A percentile compares a stretch with the other conserved stretches of the same genome.
These are phyloP conservation scores for Oophaga sylvatica DNA, from an alignment of 2,797 vertebrate genomes.

Conservation along the genomic window DNA sequence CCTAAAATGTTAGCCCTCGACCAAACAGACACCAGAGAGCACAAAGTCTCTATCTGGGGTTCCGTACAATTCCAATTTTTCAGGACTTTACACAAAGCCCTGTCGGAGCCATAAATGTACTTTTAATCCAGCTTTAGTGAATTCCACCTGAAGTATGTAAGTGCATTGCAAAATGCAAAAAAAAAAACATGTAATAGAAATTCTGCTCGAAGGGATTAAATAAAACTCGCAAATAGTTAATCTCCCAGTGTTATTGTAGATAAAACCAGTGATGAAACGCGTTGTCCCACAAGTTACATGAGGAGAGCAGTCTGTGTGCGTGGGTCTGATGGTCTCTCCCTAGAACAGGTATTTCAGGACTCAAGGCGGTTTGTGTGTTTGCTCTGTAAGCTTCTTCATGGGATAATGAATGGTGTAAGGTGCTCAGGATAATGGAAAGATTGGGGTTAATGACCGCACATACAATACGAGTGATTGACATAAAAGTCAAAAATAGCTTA, in stretches of 20 bases:
- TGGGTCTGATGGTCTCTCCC: constrained; percentile 9
- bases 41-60: too few relatives aligned
- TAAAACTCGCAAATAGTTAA: not conserved
- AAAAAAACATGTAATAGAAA: not conserved
- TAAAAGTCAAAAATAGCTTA: not conserved
- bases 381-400: constrained; percentile 23
- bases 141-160: too few relatives aligned
- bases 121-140: too few relatives aligned
- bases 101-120: too few relatives aligned
- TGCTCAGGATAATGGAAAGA: not conserved
- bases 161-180: not conserved
- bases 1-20: too few relatives aligned
- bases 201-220: not conserved
- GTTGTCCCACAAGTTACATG: constrained; percentile 20
- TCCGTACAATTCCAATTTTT: too few relatives aligned
- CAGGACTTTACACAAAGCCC: too few relatives aligned
- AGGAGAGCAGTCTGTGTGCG: not conserved
- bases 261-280: constrained; percentile 28
- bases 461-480: not conserved
- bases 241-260: not conserved
- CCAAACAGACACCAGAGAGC: too few relatives aligned
- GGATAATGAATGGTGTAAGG: not conserved
- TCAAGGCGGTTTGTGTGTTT: constrained; percentile 13
- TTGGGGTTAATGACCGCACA: not conserved
- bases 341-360: constrained; percentile 51